Evolutionary conservation across 2,113 vertebrate genomes (phyloP).

Genomic region (Plotosus lineatus): DNA sequence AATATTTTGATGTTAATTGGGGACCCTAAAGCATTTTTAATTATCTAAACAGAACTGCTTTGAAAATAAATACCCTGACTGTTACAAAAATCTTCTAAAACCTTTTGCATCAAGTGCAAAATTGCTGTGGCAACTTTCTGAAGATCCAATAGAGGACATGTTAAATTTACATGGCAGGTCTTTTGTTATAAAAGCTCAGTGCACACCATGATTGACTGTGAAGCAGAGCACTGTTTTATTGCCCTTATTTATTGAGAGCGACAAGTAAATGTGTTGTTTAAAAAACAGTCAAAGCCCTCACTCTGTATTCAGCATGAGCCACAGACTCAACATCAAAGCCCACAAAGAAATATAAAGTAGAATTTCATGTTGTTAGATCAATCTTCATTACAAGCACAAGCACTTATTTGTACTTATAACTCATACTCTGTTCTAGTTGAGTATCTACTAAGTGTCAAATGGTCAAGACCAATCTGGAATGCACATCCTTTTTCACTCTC

Average conservation of each 20-base stretch:
- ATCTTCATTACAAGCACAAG: not conserved
- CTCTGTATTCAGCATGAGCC: conserved; percentile 28
- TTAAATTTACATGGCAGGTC: conserved; percentile 51
- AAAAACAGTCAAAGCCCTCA: conserved; percentile 8
- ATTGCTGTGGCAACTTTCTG: conserved; percentile 41
- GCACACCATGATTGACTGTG: conserved; percentile 44
- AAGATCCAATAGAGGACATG: conserved; percentile 49
- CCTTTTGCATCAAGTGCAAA: not conserved
- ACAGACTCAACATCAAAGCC: conserved; percentile 4
- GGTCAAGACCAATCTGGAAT: not conserved
- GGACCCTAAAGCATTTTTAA: not conserved
- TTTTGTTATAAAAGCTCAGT: conserved; percentile 44
- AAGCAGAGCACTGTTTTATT: conserved; percentile 31
- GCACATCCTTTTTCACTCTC: not conserved
- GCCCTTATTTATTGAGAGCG: conserved; percentile 35
- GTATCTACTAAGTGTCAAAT: not conserved
- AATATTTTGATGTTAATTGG: not conserved
- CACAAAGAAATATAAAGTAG: not conserved
- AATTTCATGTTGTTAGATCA: conserved; percentile 1
- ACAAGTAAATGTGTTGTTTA: conserved; percentile 35
- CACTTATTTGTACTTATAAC: not conserved
- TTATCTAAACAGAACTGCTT: not conserved
- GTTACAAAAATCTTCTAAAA: not conserved
- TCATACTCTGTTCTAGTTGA: not conserved
- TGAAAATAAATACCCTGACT: not conserved